Percentiles rank a stretch among this genome's conserved stretches.
phyloP scores from a whole-genome alignment of 2,888 invertebrate genomes.

The Marronus borbonicus region DNA sequence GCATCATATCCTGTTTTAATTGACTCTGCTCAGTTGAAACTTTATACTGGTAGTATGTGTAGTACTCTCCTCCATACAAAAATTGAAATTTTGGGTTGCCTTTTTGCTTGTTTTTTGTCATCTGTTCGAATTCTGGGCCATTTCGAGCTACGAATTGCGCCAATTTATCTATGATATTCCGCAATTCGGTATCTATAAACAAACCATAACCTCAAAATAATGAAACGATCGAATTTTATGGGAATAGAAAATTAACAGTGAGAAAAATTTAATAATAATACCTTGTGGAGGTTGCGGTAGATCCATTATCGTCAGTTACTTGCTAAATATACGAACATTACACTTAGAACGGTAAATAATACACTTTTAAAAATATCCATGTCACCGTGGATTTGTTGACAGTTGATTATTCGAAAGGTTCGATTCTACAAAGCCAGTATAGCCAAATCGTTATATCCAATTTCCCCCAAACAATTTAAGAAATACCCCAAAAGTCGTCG shows the following conservation, averaged over 20 bases:
- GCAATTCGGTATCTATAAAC: constrained; percentile 89
- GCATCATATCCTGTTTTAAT: constrained; percentile 58
- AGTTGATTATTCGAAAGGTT: not conserved
- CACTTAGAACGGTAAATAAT: constrained; percentile 31
- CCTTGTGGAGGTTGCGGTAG: constrained; percentile 77
- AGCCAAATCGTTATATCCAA: too few species aligned
- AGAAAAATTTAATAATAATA: constrained; percentile 63
- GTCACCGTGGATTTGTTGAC: constrained; percentile 26
- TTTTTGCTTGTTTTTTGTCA: constrained; percentile 98
- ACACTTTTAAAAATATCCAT: constrained; percentile 27
- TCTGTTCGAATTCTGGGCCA: constrained; percentile 99
- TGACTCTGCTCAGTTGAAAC: constrained; percentile 94
- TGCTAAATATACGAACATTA: constrained; percentile 28
- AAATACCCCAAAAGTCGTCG: too few species aligned
- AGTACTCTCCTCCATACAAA: constrained; percentile 96
- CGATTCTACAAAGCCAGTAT: too few species aligned
- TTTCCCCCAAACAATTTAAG: too few species aligned
- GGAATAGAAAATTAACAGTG: not conserved
- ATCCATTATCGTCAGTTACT: constrained; percentile 66
- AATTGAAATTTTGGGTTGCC: constrained; percentile 98
- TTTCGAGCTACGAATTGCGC: constrained; percentile 99
- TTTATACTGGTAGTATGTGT: constrained; percentile 97
- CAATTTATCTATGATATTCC: constrained; percentile 98
- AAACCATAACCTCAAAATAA: constrained; percentile 59
- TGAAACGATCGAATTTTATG: not conserved